Percentiles rank a stretch among this genome's conserved stretches.
Conservation (phyloP, 2,888 invertebrate species). For the Agonopterix alstromeriana region DNA sequence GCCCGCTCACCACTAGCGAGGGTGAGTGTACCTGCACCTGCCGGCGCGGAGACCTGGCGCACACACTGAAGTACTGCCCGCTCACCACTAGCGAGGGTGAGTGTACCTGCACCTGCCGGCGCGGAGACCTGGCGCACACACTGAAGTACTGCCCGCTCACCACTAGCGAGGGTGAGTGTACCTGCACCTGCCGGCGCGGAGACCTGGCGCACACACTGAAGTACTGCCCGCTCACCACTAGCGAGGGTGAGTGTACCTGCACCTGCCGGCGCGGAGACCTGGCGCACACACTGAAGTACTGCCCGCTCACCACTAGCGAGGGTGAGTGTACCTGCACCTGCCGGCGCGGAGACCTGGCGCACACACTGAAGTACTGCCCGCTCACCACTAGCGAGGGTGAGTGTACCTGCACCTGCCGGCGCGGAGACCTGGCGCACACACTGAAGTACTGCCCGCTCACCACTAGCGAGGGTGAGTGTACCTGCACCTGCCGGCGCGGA, state of each 20-base stretch:
- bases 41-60: slow-evolving; percentile 79
- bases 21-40: slow-evolving; percentile 21
- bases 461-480: slow-evolving; percentile 43
- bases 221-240: slow-evolving; percentile 81
- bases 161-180: slow-evolving; percentile 43
- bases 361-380: slow-evolving; percentile 88
- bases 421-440: slow-evolving; percentile 85
- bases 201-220: slow-evolving; percentile 86
- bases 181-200: slow-evolving; percentile 42
- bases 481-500: slow-evolving; percentile 42
- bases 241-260: not conserved
- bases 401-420: slow-evolving; percentile 47
- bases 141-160: slow-evolving; percentile 83
- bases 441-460: slow-evolving; percentile 83
- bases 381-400: slow-evolving; percentile 36
- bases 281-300: slow-evolving; percentile 88
- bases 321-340: slow-evolving; percentile 21
- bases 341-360: slow-evolving; percentile 79
- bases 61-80: slow-evolving; percentile 88
- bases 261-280: slow-evolving; percentile 78
- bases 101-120: slow-evolving; percentile 47
- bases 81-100: slow-evolving; percentile 36
- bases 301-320: slow-evolving; percentile 72
- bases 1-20: slow-evolving; percentile 72
- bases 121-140: slow-evolving; percentile 85